Base-by-base conservation (phyloP, 2,113 vertebrate species). In the Chinchilla lanigera region DNA sequence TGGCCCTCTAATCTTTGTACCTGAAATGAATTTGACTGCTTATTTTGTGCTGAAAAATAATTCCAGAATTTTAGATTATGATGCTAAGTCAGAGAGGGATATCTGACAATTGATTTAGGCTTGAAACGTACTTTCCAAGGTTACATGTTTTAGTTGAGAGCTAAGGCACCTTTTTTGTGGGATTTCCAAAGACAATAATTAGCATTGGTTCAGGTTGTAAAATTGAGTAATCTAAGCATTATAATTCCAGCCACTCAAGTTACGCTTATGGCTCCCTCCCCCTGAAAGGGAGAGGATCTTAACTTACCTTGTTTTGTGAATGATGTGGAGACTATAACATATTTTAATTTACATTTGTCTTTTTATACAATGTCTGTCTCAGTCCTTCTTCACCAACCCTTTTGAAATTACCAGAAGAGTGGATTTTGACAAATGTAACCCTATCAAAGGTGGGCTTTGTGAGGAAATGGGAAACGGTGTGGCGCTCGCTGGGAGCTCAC, bases 281-380 rank as follows among this genome's bases (percentile, higher is more conserved):
- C 17, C 41, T 4, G 4, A 9, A 84, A 33, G 11, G 26, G 44
- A 86, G 81, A 67, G 56, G 94, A 52, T 77, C 63, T 87, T 93
- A 86, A 87, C 61, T 87, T 96, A 58, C 22, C 19, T 24, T 93
- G 52, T 89, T 89, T 91, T 58, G 65, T 93, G 87, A 93, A 35
- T 65, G 11, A 96, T 75, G 77, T 87, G 16, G 63, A 87, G 86
- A 47, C 77, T 75, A 41, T 88, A 78, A 33, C 35, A 44, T 73
- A 84, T 60, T 96, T 94, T 86, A 89, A 89, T 89, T 97, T 94
- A 44, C 52, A 89, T 90, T 96, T 95, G 24, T 83, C n/a, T 61
- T 95, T 96, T 60, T 92, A n/a, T 90, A 26, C 80, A 67, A 78
- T 85, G 38, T 95, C 58, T 97, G 44, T 89, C 86, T 92, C 35